Evolutionary conservation across 2,113 vertebrate species (phyloP).

Genomic region (Gymnobelideus leadbeateri): DNA sequence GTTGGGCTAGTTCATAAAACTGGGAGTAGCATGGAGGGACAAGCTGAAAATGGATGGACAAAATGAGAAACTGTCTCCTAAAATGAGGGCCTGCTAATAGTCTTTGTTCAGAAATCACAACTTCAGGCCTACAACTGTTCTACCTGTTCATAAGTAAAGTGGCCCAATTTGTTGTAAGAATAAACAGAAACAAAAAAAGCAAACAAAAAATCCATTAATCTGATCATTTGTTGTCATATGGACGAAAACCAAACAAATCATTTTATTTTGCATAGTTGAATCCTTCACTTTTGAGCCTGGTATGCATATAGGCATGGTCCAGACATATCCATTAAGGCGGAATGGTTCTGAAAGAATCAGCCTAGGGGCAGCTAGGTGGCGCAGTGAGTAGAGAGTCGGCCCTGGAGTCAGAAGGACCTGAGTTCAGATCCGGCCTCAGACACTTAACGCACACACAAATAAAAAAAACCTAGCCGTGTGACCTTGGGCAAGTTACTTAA

Average conservation of each 20-base stretch:
- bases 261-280: not conserved
- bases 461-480: too few species aligned
- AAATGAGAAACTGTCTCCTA: not conserved
- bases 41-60: not conserved
- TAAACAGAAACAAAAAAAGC: not conserved
- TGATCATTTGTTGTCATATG: not conserved
- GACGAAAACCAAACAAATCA: not conserved
- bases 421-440: too few species aligned
- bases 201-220: not conserved
- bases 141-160: not conserved
- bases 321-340: not conserved
- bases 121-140: not conserved
- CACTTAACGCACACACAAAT: too few species aligned
- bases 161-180: too few species aligned
- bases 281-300: not conserved
- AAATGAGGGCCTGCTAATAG: not conserved
- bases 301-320: not conserved
- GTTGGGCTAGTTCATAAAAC: not conserved
- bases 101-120: conserved; percentile 15
- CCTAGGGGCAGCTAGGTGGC: too few species aligned
- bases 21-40: not conserved
- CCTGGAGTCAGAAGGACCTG: too few species aligned
- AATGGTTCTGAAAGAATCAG: not conserved
- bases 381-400: too few species aligned
- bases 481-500: too few species aligned